phyloP scores from a whole-genome alignment of 1,140 invertebrate species.

The Temnothorax longispinosus region DNA sequence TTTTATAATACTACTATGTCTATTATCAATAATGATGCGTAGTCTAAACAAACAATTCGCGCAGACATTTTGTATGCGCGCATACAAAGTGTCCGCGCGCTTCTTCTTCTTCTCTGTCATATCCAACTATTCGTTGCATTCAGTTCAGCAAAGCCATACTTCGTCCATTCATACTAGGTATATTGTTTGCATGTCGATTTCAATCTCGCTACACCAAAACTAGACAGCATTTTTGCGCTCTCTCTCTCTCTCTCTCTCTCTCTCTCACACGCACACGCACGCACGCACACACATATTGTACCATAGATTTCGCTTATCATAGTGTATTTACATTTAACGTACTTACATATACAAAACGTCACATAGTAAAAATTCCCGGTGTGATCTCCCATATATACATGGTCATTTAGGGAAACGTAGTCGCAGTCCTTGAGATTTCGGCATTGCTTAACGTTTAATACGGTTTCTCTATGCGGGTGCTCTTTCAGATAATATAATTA shows the following conservation, averaged over 20 bases:
- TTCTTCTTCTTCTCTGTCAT: background rate
- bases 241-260: too few species aligned
- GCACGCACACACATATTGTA: background rate
- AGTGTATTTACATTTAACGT: constrained; percentile 69
- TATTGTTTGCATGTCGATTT: background rate
- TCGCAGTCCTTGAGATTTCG: background rate
- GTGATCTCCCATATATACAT: constrained; percentile 39
- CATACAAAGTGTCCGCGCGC: too few species aligned
- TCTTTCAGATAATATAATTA: background rate
- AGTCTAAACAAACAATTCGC: background rate
- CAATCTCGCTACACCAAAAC: background rate
- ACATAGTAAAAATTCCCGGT: constrained; percentile 60
- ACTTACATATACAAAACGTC: constrained; percentile 71
- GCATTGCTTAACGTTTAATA: background rate
- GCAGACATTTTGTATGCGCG: background rate
- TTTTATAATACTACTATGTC: background rate
- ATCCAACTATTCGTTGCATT: background rate
- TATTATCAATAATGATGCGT: background rate
- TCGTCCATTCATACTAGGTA: background rate
- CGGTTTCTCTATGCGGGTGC: background rate
- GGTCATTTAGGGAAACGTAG: constrained; percentile 12
- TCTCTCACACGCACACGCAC: too few species aligned
- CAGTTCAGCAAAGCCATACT: background rate
- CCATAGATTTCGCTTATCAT: constrained; percentile 53
- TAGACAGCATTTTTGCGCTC: background rate